phyloP scores from a whole-genome alignment of 2,888 invertebrate species.

The Leptinotarsa haldemani region DNA sequence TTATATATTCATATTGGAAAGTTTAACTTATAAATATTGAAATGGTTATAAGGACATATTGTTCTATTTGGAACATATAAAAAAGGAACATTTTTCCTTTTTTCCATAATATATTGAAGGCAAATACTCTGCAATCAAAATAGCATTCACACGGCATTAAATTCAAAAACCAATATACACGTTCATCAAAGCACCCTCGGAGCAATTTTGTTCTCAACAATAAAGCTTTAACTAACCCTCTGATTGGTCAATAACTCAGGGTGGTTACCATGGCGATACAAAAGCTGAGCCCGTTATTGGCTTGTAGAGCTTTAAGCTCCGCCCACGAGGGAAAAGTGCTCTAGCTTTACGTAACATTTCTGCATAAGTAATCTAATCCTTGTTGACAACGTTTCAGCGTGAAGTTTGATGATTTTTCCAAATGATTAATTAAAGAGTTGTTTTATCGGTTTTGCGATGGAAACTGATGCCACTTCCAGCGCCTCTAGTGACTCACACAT shows the following conservation, averaged over 20 bases:
- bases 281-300: conserved; percentile 46
- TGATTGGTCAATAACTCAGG: conserved; percentile 53
- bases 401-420: conserved; percentile 29
- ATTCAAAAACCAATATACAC: conserved; percentile 24
- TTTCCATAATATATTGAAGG: no score
- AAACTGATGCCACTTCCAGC: conserved; percentile 56
- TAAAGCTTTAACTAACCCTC: conserved; percentile 16
- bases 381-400: conserved; percentile 36
- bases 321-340: conserved; percentile 43
- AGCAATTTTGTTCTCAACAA: conserved; percentile 31
- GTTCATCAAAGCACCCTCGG: conserved; percentile 3
- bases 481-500: conserved; percentile 62
- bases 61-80: no score
- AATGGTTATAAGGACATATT: no score
- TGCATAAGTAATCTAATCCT: conserved; percentile 44
- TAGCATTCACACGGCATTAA: conserved; percentile 20
- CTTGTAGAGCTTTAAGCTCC: conserved; percentile 40
- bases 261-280: conserved; percentile 54
- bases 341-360: conserved; percentile 48
- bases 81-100: no score
- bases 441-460: conserved; percentile 40
- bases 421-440: conserved; percentile 23
- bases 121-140: neutral
- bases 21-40: no score
- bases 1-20: no score